A percentile compares a stretch with the other conserved stretches of the same genome.
These are phyloP conservation scores for Conops quadrifasciatus DNA, from an alignment of 2,888 invertebrate genomes.

Conservation along the genomic window DNA sequence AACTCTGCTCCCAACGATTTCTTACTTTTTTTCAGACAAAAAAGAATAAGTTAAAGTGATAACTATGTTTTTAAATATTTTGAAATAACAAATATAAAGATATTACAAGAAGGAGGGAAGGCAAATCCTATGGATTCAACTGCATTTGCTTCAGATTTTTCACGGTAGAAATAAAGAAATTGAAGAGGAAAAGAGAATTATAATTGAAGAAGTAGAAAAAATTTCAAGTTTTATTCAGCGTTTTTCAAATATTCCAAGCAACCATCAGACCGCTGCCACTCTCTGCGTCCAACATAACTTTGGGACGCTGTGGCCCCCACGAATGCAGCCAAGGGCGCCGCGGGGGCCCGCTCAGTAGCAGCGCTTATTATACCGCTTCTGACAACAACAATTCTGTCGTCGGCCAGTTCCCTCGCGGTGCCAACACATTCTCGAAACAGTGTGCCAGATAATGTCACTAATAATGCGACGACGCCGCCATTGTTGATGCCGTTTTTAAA, in stretches of 20 bases:
- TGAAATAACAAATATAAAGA: too few relatives aligned
- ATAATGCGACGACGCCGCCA: conserved; percentile 23
- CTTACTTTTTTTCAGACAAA: too few relatives aligned
- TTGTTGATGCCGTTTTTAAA: conserved; percentile 20
- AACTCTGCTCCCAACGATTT: too few relatives aligned
- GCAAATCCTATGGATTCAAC: too few relatives aligned
- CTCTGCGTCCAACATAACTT: conserved; percentile 41
- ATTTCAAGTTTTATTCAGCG: neutral
- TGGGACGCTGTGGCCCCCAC: conserved; percentile 65
- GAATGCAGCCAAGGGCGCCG: conserved; percentile 64
- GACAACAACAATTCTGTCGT: conserved; percentile 52
- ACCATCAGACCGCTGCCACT: conserved; percentile 4
- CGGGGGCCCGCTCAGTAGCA: conserved; percentile 62
- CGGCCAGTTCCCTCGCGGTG: conserved; percentile 64
- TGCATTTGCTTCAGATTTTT: too few relatives aligned
- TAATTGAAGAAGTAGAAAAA: neutral
- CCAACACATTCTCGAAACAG: conserved; percentile 49
- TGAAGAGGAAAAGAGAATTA: neutral
- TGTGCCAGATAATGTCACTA: conserved; percentile 14
- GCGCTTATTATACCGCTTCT: conserved; percentile 56
- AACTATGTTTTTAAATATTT: too few relatives aligned
- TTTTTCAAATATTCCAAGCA: too few relatives aligned
- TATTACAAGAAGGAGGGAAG: too few relatives aligned
- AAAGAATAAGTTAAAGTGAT: too few relatives aligned
- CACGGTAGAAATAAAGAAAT: neutral